Base-by-base conservation (phyloP, 2,888 invertebrate species). In the Cerastis leucographa region DNA sequence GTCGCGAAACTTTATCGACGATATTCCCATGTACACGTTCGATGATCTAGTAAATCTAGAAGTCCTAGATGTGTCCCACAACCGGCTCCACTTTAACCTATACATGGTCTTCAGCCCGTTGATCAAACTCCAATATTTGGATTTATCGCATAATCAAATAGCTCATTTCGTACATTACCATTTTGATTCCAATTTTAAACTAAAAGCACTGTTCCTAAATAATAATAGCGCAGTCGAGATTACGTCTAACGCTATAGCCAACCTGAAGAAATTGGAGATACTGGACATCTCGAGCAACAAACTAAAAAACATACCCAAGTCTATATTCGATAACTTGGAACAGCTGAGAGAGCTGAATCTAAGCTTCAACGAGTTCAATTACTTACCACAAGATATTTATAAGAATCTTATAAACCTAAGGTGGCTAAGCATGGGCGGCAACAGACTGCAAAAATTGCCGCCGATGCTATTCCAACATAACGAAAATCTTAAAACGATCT, bases 111-210 rank as follows among this genome's bases (percentile, higher is more conserved):
- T 99, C 93, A 97, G 97, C 70, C 97, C 97, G 25, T 97, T 98
- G 92, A 97, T 96, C 86, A 96, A 96, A 84, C 96, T 99, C 85
- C 95, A 97, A 87, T 96, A 97, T 84, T 96, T 99, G 87, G 98
- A 99, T 93, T 94, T 99, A 80, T 98, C 98, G 77, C 94, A 97
- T 90, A 99, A 99, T 95, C 94, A 94, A 86, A 95, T 98, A 87
- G 97, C 97, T 76, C 97, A 97, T 68, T 97, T 98, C 92, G 97
- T 98, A 89, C 98, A 98, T 94, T 98, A 98, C 94, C 98, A 98
- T 92, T 98, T 98, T 97, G 97, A 97, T 90, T 97, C 97, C 85
- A 98, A 98, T 94, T 96, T 95, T 89, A 95, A 97, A 92, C 96
- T 98, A 90, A 97, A 97, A 94, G 93, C 96, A 89, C 96, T 98